Base-by-base conservation (phyloP, 1,140 invertebrate genomes). In the Pollicipes pollicipes region DNA sequence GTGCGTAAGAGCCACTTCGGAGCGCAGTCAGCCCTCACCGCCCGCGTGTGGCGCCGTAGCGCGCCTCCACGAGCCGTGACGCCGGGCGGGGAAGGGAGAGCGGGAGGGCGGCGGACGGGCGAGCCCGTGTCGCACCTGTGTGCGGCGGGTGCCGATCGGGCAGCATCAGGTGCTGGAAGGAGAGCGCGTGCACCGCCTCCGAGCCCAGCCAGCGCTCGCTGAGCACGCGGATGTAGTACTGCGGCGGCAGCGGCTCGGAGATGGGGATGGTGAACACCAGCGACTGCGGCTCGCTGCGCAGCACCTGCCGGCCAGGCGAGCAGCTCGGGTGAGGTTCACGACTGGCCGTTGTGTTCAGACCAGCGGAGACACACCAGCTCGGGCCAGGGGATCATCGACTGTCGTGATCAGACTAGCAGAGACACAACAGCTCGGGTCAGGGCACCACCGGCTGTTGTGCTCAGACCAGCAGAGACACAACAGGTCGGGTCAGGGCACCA, bases 191-290 rank as follows among this genome's bases (percentile, higher is more conserved):
- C 66, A 84, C 83, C 24, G 83, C 85, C 74, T 89, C 88, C 66
- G 88, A 89, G 37, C 91, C 90, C 2, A 99, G 78, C 93, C 95
- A 99, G 72, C 87, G 81, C 82, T 99, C 95, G 73, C 91, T 95
- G 29, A 86, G 87, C 27, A 89, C 87, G 75, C 87, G 85, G 3
- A 99, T 85, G 75, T 94, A 89, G 82, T 98, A 99, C 78, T 98
- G 93, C 32, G 87, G 84, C 1, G 95, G 93, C 69, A 95, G 78
- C 4, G 93, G 91, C 77, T 98, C 95, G 69, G 86, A 84, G 26
- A 99, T 84, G 0, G 96, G 97, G 78, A 99, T 97, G 0, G 95
- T 98, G 81, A 99, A 97, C 3, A 95, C 85, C 2, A 99, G 80
- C 75, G 90, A 87, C 78, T 96, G 90, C 0, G 85, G 81, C 77